Conservation (phyloP, 1,140 invertebrate genomes). For the Caenorhabditis inopinata region DNA sequence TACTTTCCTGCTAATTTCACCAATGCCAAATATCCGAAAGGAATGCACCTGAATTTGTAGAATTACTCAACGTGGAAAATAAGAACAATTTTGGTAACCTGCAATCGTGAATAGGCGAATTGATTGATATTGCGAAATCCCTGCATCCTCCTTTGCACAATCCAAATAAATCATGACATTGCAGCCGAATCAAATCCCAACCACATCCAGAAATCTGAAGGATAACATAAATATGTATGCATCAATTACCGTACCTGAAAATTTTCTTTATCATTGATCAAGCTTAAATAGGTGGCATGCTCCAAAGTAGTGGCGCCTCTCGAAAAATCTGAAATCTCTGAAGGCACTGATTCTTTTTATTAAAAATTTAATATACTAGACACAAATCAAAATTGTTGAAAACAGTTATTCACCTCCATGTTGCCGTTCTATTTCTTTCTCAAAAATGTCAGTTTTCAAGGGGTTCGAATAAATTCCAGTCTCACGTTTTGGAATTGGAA, state of each 20-base stretch:
- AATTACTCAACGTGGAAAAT: not conserved
- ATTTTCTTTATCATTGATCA: slow-evolving; percentile 35
- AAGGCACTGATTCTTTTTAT: not conserved
- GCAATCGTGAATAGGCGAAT: slow-evolving; percentile 34
- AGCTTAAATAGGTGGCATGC: slow-evolving; percentile 33
- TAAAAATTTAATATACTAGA: not conserved
- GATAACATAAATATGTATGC: not conserved
- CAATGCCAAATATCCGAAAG: slow-evolving; percentile 29
- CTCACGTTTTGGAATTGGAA: slow-evolving; percentile 15
- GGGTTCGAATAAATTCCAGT: not conserved
- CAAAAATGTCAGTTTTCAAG: not conserved
- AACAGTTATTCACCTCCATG: slow-evolving; percentile 18
- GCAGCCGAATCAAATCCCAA: slow-evolving; percentile 17
- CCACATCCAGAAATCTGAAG: slow-evolving; percentile 17
- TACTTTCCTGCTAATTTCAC: slow-evolving; percentile 26
- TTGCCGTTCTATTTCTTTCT: not conserved
- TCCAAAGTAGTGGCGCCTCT: not conserved
- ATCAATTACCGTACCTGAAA: slow-evolving; percentile 11
- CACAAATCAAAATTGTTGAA: too few relatives aligned
- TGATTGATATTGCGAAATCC: slow-evolving; percentile 22
- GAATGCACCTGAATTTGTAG: slow-evolving; percentile 33
- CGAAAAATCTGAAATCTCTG: not conserved
- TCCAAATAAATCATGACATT: slow-evolving; percentile 21
- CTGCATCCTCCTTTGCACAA: slow-evolving; percentile 34
- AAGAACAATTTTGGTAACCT: not conserved